Conservation (phyloP, 2,888 invertebrate species). For the Epistrophe grossulariae region DNA sequence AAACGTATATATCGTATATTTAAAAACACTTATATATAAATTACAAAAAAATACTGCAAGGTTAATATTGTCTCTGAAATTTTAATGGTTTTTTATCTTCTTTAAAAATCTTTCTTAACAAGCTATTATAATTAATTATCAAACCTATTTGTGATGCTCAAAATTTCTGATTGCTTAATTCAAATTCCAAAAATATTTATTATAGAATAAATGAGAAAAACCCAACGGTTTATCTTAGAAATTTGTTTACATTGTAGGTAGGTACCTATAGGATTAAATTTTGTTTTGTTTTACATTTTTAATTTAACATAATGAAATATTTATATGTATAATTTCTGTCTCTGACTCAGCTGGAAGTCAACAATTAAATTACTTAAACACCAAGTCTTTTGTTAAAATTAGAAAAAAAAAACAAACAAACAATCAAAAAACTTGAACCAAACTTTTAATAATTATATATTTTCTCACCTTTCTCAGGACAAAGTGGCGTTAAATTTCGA, state of each 20-base stretch:
- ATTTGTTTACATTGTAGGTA: background rate
- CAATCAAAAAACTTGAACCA: background rate
- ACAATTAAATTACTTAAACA: conserved; percentile 1
- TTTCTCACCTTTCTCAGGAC: background rate
- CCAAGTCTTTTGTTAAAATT: background rate
- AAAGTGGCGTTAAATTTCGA: conserved; percentile 21
- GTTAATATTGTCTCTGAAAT: too few species aligned
- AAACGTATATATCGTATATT: too few species aligned
- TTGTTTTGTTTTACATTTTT: background rate
- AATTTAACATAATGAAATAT: background rate
- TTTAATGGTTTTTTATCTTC: too few species aligned
- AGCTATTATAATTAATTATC: background rate
- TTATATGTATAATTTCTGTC: background rate
- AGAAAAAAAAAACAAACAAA: background rate
- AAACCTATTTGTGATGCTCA: background rate
- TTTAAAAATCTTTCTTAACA: background rate
- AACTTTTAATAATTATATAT: background rate
- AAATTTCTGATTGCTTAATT: background rate
- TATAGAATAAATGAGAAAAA: background rate
- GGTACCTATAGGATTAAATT: too few species aligned
- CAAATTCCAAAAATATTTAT: background rate
- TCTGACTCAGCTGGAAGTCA: conserved; percentile 7
- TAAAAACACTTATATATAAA: too few species aligned
- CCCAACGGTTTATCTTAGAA: background rate
- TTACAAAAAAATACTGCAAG: too few species aligned